These are phyloP conservation scores for Drosophila nr. fundita DNA, from an alignment of 2,888 invertebrate species.

Conservation along the genomic window DNA sequence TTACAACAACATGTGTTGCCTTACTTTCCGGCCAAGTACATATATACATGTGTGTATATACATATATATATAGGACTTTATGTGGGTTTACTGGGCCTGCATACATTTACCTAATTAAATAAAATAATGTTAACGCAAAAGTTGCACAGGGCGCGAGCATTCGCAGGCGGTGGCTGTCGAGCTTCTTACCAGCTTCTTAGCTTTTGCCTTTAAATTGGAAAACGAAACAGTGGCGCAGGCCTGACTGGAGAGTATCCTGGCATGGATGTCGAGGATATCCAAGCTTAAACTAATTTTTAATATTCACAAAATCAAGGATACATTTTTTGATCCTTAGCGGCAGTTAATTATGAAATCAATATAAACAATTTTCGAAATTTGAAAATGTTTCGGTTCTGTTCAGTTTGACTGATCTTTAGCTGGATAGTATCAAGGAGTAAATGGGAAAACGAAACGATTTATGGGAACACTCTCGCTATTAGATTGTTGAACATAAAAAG, in stretches of 20 bases:
- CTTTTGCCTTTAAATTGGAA: slow-evolving; percentile 59
- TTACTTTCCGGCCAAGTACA: slow-evolving; percentile 40
- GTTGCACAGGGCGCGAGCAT: slow-evolving; percentile 66
- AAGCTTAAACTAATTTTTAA: neutral
- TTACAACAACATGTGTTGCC: slow-evolving; percentile 79
- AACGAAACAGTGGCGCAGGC: slow-evolving; percentile 32
- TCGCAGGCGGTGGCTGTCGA: slow-evolving; percentile 1
- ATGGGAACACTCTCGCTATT: neutral
- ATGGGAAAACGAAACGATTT: neutral
- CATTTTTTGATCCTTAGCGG: neutral
- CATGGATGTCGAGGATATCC: neutral
- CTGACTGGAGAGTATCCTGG: slow-evolving; percentile 16
- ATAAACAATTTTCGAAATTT: neutral
- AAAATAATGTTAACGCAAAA: slow-evolving; percentile 80
- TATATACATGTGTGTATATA: slow-evolving; percentile 12
- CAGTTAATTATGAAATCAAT: neutral
- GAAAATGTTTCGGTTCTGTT: neutral
- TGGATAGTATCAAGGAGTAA: neutral
- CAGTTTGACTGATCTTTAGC: neutral
- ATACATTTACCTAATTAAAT: slow-evolving; percentile 82
- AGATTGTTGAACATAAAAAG: neutral
- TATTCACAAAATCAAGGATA: neutral
- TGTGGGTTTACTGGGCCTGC: slow-evolving; percentile 71
- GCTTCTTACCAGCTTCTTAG: slow-evolving; percentile 30
- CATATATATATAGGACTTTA: slow-evolving; percentile 27